A percentile compares a stretch with the other conserved stretches of the same genome.
phyloP scores from a whole-genome alignment of 2,797 vertebrate genomes.

The Poeciliopsis infans region DNA sequence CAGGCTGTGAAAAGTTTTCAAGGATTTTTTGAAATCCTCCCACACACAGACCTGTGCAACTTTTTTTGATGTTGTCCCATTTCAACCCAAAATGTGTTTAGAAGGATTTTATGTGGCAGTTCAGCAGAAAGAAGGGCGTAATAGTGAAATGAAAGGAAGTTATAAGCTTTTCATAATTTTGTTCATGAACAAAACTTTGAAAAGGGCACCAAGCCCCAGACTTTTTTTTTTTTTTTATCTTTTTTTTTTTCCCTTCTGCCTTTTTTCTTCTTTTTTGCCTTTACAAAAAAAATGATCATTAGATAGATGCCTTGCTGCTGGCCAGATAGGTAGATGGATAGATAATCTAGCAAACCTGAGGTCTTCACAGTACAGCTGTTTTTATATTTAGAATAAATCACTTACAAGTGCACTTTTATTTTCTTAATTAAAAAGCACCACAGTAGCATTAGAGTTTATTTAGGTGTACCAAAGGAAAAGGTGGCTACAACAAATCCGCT shows the following conservation, averaged over 20 bases:
- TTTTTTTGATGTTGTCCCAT: background rate
- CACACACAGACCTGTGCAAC: background rate
- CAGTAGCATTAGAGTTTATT: background rate
- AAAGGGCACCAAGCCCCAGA: no score
- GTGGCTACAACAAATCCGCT: background rate
- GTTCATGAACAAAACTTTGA: no score
- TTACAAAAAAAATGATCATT: no score
- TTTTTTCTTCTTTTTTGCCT: no score
- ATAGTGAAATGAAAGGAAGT: background rate
- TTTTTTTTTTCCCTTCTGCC: no score
- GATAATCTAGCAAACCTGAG: background rate
- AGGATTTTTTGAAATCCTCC: conserved; percentile 11
- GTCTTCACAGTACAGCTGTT: background rate
- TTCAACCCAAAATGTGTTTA: background rate
- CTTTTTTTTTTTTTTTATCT: no score
- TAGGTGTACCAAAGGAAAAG: background rate
- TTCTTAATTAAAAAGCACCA: background rate
- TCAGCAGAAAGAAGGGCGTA: background rate
- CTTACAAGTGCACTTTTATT: background rate
- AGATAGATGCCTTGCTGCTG: no score
- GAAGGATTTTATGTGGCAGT: background rate
- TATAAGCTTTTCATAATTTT: background rate
- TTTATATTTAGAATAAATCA: background rate
- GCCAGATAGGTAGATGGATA: no score
- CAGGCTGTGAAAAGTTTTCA: background rate